A percentile compares a stretch with the other conserved stretches of the same genome.
Evolutionary conservation across 2,888 invertebrate genomes (phyloP).

Genomic region (Apamea epomidion): DNA sequence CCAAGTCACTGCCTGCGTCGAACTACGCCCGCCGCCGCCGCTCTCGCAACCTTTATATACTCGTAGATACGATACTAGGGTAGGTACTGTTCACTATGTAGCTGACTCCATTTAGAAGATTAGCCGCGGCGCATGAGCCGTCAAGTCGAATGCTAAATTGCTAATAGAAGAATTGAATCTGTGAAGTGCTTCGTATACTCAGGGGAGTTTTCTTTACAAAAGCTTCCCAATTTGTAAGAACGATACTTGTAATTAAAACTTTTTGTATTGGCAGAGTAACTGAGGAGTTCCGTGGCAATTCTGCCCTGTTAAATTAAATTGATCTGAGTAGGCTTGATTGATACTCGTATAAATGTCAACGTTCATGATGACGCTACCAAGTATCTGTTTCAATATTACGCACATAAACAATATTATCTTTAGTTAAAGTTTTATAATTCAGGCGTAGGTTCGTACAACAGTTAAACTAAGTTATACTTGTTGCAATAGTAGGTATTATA

Average conservation of each 20-base stretch:
- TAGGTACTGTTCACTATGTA: conserved; percentile 74
- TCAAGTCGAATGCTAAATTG: conserved; percentile 73
- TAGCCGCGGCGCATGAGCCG: conserved; percentile 81
- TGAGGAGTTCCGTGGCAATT: neutral
- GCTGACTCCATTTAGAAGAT: conserved; percentile 81
- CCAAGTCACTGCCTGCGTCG: conserved; percentile 71
- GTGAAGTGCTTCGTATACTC: conserved; percentile 38
- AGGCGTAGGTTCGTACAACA: neutral
- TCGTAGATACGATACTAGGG: conserved; percentile 68
- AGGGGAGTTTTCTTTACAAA: conserved; percentile 31
- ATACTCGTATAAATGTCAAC: conserved; percentile 1
- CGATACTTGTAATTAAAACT: conserved; percentile 15
- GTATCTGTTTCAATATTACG: conserved; percentile 1
- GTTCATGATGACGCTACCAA: conserved; percentile 3
- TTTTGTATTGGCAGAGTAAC: conserved; percentile 22
- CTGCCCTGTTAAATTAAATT: conserved; percentile 3
- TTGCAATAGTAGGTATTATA: conserved; percentile 15
- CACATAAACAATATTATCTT: conserved; percentile 11
- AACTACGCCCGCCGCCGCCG: conserved; percentile 82
- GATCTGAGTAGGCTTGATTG: conserved; percentile 10
- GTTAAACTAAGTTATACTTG: conserved; percentile 1
- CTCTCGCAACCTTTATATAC: conserved; percentile 83
- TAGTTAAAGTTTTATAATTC: conserved; percentile 7
- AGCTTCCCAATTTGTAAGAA: conserved; percentile 24
- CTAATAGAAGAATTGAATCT: conserved; percentile 69